Evolutionary conservation across 2,797 vertebrate genomes (phyloP).

Genomic region (Simalia tracyae): DNA sequence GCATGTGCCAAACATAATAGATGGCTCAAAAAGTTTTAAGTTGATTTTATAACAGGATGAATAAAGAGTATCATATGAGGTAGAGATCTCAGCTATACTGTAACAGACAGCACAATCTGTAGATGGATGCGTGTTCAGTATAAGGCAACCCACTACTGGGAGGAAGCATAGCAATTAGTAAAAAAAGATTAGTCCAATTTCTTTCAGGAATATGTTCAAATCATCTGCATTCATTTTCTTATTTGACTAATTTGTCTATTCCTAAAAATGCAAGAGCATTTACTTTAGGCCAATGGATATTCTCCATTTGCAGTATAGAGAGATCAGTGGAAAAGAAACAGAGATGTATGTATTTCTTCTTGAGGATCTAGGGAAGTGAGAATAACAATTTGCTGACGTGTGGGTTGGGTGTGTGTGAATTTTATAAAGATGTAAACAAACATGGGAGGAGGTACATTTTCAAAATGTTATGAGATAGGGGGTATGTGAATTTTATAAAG

Average conservation of each 20-base stretch:
- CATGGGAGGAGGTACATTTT: too few species aligned
- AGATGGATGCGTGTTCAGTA: neutral
- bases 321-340: too few species aligned
- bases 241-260: neutral
- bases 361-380: too few species aligned
- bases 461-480: too few species aligned
- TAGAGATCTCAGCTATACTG: neutral
- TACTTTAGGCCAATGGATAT: neutral
- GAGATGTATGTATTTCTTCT: too few species aligned
- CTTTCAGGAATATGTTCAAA: neutral
- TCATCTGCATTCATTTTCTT: neutral
- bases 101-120: neutral
- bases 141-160: neutral
- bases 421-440: too few species aligned
- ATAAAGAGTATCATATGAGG: neutral
- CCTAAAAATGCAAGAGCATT: neutral
- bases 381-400: too few species aligned
- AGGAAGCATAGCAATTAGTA: neutral
- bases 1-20: neutral
- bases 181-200: neutral
- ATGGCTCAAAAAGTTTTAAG: conserved; percentile 10
- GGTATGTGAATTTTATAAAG: too few species aligned
- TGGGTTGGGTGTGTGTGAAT: too few species aligned
- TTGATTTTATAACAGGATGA: neutral
- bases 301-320: too few species aligned